Evolutionary conservation across 1,140 invertebrate species (phyloP).

Genomic region (Drosophila oshimai): DNA sequence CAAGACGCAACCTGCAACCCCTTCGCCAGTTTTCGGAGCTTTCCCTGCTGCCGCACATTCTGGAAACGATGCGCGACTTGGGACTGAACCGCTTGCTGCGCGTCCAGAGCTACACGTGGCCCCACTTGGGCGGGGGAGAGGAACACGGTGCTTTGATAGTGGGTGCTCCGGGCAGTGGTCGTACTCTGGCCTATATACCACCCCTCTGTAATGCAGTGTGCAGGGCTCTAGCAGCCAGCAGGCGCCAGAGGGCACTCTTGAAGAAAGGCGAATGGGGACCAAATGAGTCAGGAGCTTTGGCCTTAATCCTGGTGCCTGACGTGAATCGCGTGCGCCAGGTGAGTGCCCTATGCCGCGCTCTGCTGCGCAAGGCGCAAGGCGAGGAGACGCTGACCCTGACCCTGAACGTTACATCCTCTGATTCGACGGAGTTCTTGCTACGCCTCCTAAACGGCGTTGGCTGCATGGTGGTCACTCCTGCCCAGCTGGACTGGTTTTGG

Average conservation of each 20-base stretch:
- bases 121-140: constrained; percentile 22
- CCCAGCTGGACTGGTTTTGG: constrained; percentile 17
- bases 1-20: too few species aligned
- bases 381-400: constrained; percentile 28
- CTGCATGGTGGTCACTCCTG: constrained; percentile 41
- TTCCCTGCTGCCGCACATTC: constrained; percentile 7
- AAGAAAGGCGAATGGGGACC: not conserved
- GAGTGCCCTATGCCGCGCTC: constrained; percentile 12
- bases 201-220: constrained; percentile 39
- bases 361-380: constrained; percentile 13
- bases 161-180: constrained; percentile 49
- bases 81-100: constrained; percentile 25
- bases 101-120: constrained; percentile 57
- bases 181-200: constrained; percentile 42
- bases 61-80: not conserved
- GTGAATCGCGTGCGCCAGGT: constrained; percentile 16
- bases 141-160: constrained; percentile 42
- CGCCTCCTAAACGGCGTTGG: constrained; percentile 41
- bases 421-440: constrained; percentile 18
- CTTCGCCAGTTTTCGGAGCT: too few species aligned
- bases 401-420: constrained; percentile 19
- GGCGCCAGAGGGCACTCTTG: not conserved
- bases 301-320: constrained; percentile 35
- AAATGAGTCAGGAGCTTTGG: constrained; percentile 7
- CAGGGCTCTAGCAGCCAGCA: not conserved